phyloP scores from a whole-genome alignment of 2,113 vertebrate genomes.

The Zosterops borbonicus region DNA sequence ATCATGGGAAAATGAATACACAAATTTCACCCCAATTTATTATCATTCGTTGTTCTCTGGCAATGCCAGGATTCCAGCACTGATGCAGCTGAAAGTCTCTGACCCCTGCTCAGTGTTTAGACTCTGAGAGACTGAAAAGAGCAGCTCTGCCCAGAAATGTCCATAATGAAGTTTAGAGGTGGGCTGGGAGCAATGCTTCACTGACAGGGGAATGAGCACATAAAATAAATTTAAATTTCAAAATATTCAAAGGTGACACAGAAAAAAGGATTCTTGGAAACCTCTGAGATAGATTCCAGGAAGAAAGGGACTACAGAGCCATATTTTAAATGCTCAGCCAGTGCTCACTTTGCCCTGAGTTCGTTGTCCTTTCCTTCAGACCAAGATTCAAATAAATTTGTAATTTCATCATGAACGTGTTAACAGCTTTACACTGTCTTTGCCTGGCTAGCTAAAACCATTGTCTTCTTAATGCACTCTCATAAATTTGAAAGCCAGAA shows the following conservation, averaged over 20 bases:
- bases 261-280: not conserved
- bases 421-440: not conserved
- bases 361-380: not conserved
- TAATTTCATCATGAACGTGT: not conserved
- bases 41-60: not conserved
- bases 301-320: not conserved
- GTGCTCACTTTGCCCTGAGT: not conserved
- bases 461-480: not conserved
- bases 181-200: not conserved
- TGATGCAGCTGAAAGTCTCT: not conserved
- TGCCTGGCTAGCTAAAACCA: not conserved
- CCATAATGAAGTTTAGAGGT: not conserved
- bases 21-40: not conserved
- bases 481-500: not conserved
- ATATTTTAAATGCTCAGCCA: not conserved
- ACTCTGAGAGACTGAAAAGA: not conserved
- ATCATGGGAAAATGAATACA: not conserved
- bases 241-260: not conserved
- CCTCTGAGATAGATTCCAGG: not conserved
- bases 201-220: not conserved
- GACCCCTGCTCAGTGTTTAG: not conserved
- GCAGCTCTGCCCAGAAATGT: not conserved
- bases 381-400: not conserved
- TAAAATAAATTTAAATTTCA: not conserved
- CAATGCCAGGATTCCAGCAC: not conserved